Evolutionary conservation across 2,113 vertebrate species (phyloP), one percentile per base, ranked within the genome.

Genomic region (Zingel zingel): DNA sequence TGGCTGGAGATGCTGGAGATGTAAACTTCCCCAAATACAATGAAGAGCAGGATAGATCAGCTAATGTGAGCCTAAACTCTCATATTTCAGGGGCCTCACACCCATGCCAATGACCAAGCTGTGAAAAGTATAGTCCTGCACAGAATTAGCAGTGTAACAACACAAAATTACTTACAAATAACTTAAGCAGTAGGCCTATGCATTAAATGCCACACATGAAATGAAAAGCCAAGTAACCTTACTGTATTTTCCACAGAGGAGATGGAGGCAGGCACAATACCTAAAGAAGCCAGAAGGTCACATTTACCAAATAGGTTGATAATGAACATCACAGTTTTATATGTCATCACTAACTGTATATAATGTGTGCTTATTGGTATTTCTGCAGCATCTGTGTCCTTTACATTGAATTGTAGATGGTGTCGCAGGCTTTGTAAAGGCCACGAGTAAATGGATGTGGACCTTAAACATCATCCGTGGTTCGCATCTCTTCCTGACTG

Each of bases 391-490:
- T 30, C 59, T 75, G 45, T 51, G 39, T 33, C 43, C 63, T 48
- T 70, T 68, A 43, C 43, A 25, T 45, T 79, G 70, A 81, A 86
- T 74, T 27, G 62, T 65, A 54, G 65, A 53, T 58, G 66, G 50
- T 68, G 70, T 53, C 70, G 51, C 51, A 77, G 70, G 50, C 73
- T 74, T 61, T 16, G 12, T 89, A 88, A 91, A 86, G 88, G 83
- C 79, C 64, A 87, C 9, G 48, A 75, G 67, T 83, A 82, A 88
- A 90, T 91, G 74, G 76, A 81, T 27, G 23, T 68, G 30, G 57
- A 70, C 82, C 66, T 87, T 58, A 72, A 83, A 68, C 74, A 78
- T 57, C 83, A 72, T 58, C 86, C 73, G 21, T 8, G 36, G 36
- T 70, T 86, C 57, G 80, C 64, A 72, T 63, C 48, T 72, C 74